Base-by-base conservation (phyloP, 2,888 invertebrate species). In the Drosophila flavopinicola region DNA sequence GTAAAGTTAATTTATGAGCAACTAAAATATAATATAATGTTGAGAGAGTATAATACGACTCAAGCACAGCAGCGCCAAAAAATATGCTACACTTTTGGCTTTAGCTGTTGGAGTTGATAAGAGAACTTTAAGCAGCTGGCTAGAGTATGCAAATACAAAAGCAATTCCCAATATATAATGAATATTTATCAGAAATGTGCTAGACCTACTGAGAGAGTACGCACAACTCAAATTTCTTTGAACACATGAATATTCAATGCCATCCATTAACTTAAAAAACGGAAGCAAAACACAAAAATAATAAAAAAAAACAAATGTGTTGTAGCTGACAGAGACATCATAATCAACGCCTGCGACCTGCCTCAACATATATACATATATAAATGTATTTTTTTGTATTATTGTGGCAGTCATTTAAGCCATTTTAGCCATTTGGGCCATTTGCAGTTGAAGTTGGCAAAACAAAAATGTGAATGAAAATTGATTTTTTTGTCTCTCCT, bases 171-270 rank as follows among this genome's bases (percentile, higher is more conserved):
- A 70, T 70, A 66, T 70, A 61, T 70, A 53, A 70, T 71, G 63
- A 70, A 66, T 66, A 71, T 66, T 61, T 66, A 61, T 61, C 35
- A 57, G 45, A 53, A 57, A 53, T 61, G 61, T 33, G 33, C 13
- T 39, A 15, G 47, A 6, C 11, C 52, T 52, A 44, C 35, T 13
- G 54, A 23, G 54, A 23, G 27, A 13, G 35, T 6, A 29, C 47
- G 17, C 42, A 42, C 27, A 29, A 44, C n/a, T 27, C 38, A 54
- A 44, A 48, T 42, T 48, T 42, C 61, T 47, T 57, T 65, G 37
- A 52, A 15, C 57, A 44, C 61, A 79, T 78, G 72, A 77, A 78
- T 78, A 77, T 78, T 75, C 54, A 69, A 77, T 75, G 65, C 20
- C 44, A 25, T 30, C 20, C 73, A 59, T 35, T 65, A 70, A 30